Evolutionary conservation across 2,888 invertebrate genomes (phyloP).

Genomic region (Ferrisia virgata): DNA sequence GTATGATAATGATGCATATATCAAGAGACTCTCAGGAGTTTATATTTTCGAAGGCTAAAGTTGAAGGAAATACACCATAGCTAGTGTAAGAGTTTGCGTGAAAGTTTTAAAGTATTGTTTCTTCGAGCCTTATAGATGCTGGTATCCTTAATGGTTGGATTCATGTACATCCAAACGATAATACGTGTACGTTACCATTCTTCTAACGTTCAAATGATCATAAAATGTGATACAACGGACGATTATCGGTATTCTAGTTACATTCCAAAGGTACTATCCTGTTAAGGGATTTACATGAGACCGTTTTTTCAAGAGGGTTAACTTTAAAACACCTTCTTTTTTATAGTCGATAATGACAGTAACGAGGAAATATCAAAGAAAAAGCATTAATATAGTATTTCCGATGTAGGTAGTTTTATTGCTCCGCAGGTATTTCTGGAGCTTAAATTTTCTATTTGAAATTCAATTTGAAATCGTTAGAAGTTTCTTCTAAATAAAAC

Average conservation of each 20-base stretch:
- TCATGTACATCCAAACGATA: neutral
- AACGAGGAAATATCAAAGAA: neutral
- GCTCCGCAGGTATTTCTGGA: neutral
- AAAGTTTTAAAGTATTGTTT: neutral
- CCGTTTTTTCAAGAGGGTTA: neutral
- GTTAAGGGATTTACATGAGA: neutral
- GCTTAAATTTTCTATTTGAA: neutral
- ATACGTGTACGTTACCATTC: neutral
- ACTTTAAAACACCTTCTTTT: neutral
- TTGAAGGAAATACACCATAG: neutral
- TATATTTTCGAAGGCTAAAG: neutral
- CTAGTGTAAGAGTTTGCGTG: neutral
- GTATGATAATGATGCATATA: neutral
- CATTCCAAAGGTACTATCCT: neutral
- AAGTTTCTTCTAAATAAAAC: neutral
- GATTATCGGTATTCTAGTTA: neutral
- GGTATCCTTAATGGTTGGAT: neutral
- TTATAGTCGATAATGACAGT: neutral
- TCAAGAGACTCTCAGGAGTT: neutral
- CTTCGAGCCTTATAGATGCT: neutral
- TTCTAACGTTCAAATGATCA: neutral
- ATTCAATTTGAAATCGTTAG: neutral
- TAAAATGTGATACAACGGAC: neutral
- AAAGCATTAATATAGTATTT: neutral
- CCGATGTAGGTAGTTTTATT: neutral